Evolutionary conservation across 2,888 invertebrate genomes (phyloP).

Genomic region (Nemotelus pantherinus): DNA sequence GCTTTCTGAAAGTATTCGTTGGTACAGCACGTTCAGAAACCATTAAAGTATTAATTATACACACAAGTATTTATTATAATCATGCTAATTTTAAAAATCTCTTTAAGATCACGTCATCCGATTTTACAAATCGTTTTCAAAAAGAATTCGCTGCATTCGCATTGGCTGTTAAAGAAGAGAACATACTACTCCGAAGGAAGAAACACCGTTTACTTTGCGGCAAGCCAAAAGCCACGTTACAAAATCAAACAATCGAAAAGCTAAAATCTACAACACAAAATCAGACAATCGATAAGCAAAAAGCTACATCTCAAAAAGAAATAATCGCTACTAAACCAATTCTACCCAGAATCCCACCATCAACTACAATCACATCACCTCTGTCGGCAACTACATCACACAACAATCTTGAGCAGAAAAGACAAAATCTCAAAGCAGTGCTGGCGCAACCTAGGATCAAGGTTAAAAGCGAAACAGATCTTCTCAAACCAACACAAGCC

Average conservation of each 20-base stretch:
- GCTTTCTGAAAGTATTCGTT: slow-evolving; percentile 46
- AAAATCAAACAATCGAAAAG: background rate
- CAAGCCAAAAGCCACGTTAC: too few species aligned
- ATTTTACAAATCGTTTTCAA: slow-evolving; percentile 34
- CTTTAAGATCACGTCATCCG: slow-evolving; percentile 30
- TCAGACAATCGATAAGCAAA: background rate
- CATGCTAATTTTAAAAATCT: too few species aligned
- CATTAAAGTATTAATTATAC: background rate
- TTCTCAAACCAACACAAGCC: background rate
- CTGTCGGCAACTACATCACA: background rate
- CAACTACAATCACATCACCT: background rate
- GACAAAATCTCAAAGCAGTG: slow-evolving; percentile 59
- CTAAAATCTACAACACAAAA: background rate
- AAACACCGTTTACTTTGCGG: background rate
- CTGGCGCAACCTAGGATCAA: slow-evolving; percentile 54
- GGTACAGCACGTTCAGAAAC: slow-evolving; percentile 32
- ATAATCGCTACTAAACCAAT: background rate
- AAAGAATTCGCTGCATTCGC: slow-evolving; percentile 46
- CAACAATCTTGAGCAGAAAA: slow-evolving; percentile 55
- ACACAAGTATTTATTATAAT: too few species aligned
- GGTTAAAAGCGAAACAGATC: slow-evolving; percentile 6
- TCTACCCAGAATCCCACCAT: background rate
- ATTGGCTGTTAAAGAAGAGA: background rate
- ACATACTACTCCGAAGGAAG: background rate
- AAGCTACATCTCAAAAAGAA: background rate